Evolutionary conservation across 2,888 invertebrate genomes (phyloP), one percentile per base, ranked within the genome.

Genomic region (Ormyrus pomaceus): DNA sequence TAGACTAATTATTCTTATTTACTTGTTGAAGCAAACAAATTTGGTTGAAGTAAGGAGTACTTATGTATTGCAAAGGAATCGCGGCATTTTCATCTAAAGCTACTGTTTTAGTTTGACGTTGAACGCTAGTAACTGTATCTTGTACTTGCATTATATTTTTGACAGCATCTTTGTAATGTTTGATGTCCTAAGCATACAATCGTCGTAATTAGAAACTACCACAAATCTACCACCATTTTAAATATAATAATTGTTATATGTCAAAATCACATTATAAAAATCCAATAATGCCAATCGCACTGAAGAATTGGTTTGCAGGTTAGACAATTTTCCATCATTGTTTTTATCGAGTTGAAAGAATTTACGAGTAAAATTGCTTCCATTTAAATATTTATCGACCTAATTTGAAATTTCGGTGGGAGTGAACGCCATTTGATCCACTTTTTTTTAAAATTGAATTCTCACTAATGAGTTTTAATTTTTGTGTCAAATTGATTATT

Each of bases 401-500:
- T n/a, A 73, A 6, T 10, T 9, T 61, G 59, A 50, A 61, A 55
- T 55, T 7, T 64, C 56, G 51, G 9, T 73, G 11, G 45, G 50
- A 48, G 34, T 34, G n/a, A 58, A 45, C 34, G 34, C 34, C 34
- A 34, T 34, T 34, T 13, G 59, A 19, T 77, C 56, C 61, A 74
- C 62, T 46, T 10, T 1, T 45, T 56, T 34, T 66, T 55, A 66
- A 51, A 62, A 51, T 69, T 65, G 51, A 9, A 51, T 68, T 68
- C 11, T 13, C 13, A 68, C 13, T 53, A 56, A n/a, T 7, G 0
- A 46, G 62, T 82, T 65, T 66, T 68, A 19, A 69, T 48, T 70
- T 11, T 68, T 77, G 1, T 73, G 58, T 77, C 48, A 61, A 68
- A 77, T 65, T 13, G 68, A 48, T 56, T 75, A 77, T 75, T 61